Base-by-base conservation (phyloP, 1,140 invertebrate genomes). In the Trichoplusia ni region DNA sequence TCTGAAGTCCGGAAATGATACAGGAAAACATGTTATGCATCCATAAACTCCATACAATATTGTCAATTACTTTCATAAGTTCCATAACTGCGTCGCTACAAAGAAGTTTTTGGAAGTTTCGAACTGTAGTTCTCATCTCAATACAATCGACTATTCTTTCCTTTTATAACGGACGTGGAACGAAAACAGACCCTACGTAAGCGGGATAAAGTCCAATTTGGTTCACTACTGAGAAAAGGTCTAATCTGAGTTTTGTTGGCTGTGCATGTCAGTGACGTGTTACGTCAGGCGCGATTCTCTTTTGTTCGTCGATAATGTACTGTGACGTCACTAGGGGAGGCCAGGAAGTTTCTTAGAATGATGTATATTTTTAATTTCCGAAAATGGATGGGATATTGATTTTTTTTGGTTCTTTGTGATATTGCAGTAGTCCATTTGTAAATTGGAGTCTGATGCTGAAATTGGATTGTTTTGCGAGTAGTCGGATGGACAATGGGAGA, bases 211-310 rank as follows among this genome's bases (percentile, higher is more conserved):
- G 47, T 35, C 21, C 2, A 51, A 33, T 33, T 29, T 29, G 9
- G 33, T 14, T 21, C 8, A 14, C 33, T 49, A 29, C 35, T 21
- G 7, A n/a, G n/a, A n/a, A n/a, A n/a, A n/a, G n/a, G n/a, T n/a
- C 25, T 58, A 44, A 42, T 61, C 14, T 25, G 38, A 53, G 7
- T 51, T n/a, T 51, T 38, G 0, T 13, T 19, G 13, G 29, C 25
- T 51, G 37, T 63, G 47, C 54, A 62, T 73, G 70, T 27, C 35
- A 49, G 62, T 69, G 70, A 73, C 66, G 56, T 64, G 51, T 62
- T 47, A 64, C 46, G 70, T 73, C 70, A 53, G 42, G 25, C 59
- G 69, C 63, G 65, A 69, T 73, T 56, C 46, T 72, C 69, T 69
- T 69, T 73, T 73, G 66, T 73, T 64, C 59, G 51, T 67, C 62